Evolutionary conservation across 2,113 vertebrate species (phyloP), one percentile per base, ranked within the genome.

Genomic region (Colaptes auratus): DNA sequence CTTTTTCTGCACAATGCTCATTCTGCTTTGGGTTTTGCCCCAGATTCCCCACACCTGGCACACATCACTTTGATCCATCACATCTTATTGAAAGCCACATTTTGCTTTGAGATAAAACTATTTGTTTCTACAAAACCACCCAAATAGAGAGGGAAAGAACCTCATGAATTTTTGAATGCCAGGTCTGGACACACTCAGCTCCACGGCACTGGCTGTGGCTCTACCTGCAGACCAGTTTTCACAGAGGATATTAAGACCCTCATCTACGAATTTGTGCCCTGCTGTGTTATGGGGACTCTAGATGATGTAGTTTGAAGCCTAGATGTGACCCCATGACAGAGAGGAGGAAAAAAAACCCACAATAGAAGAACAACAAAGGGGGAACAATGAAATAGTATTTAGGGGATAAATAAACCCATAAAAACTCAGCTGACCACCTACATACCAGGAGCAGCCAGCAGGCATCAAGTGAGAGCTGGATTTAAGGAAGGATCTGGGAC

Each of bases 21-120:
- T 30, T 33, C 50, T n/a, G 55, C 28, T 35, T 27, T 55, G 72
- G 27, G 27, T 36, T 82, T 46, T 46, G n/a, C n/a, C 46, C n/a
- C 36, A 21, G 3, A 10, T 50, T 56, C 55, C 70, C 55, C 36
- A 31, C 10, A 2, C 77, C 21, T 14, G 0, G 25, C 63, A 91
- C 0, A 0, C 3, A 35, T 15, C 52, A 2, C 48, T 93, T 65
- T 53, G 53, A 28, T 87, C 50, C 66, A 65, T 4, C 1, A 3
- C 11, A 3, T 64, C 39, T 77, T 27, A 61, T n/a, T 17, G 24
- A 89, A 88, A 53, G 16, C 4, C 1, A 0, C 0, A 0, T 42
- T 77, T 92, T 4, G 1, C 4, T 74, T n/a, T 53, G 60, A 87
- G 35, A 35, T 24, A 42, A 87, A 86, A 71, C 74, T 28, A 36